phyloP scores from a whole-genome alignment of 2,113 vertebrate genomes.

The Sardina pilchardus region DNA sequence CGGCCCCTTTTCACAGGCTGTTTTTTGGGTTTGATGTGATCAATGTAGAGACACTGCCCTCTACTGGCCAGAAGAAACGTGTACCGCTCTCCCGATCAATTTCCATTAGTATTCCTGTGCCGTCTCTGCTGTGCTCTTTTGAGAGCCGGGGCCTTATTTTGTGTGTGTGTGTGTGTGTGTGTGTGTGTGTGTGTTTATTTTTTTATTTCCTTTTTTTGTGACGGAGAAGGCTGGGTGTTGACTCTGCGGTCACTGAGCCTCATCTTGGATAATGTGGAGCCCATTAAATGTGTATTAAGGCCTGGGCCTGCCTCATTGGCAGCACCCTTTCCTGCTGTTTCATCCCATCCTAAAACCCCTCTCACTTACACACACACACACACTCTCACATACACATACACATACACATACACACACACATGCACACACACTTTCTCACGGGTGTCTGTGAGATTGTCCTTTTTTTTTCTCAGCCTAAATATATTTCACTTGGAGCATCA shows the following conservation, averaged over 20 bases:
- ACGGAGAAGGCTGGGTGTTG: background rate
- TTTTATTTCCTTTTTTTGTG: background rate
- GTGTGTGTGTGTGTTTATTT: too few species aligned
- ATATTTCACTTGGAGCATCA: background rate
- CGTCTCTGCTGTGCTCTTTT: background rate
- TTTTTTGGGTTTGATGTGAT: constrained; percentile 29
- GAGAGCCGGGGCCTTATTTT: background rate
- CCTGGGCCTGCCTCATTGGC: background rate
- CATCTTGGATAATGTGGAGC: background rate
- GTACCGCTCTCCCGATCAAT: background rate
- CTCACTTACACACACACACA: background rate
- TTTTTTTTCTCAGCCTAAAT: background rate
- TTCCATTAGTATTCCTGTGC: background rate
- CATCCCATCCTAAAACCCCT: background rate
- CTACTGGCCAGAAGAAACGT: constrained; percentile 55
- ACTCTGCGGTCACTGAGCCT: background rate
- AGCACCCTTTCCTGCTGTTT: background rate
- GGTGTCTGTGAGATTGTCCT: background rate
- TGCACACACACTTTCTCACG: background rate
- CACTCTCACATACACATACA: background rate
- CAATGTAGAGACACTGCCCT: constrained; percentile 67
- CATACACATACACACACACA: background rate
- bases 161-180: too few species aligned
- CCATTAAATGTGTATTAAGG: constrained; percentile 1
- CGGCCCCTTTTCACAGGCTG: constrained; percentile 28